These are phyloP conservation scores for Prolemur simus DNA, from an alignment of 2,113 vertebrate species.

Conservation along the genomic window DNA sequence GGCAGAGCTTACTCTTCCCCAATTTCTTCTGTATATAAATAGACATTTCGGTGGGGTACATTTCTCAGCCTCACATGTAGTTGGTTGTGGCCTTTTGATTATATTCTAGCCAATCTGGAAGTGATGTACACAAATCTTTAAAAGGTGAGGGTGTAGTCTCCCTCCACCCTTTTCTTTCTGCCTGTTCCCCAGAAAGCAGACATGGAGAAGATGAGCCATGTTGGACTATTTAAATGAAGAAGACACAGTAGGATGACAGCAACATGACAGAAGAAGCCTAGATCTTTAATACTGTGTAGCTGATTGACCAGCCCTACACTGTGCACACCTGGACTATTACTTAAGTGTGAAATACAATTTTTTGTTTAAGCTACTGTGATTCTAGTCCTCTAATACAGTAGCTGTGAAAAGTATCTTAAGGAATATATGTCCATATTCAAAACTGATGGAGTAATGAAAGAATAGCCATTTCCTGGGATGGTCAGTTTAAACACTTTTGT, in stretches of 20 bases:
- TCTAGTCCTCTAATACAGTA: neutral
- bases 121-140: neutral
- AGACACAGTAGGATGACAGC: neutral
- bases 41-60: neutral
- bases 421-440: neutral
- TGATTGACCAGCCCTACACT: neutral
- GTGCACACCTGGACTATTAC: neutral
- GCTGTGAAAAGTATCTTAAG: neutral
- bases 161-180: neutral
- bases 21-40: neutral
- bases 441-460: neutral
- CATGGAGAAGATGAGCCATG: neutral
- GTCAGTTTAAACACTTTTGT: neutral
- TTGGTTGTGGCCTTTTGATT: neutral
- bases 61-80: neutral
- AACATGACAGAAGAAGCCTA: fast-evolving
- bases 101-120: neutral
- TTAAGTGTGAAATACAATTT: neutral
- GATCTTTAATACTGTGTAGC: neutral
- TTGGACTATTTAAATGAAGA: neutral
- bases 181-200: neutral
- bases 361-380: neutral
- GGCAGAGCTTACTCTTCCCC: neutral
- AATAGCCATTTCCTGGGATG: neutral
- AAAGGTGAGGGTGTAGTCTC: neutral